Percentiles rank a stretch among this genome's conserved stretches.
Evolutionary conservation across 2,113 vertebrate species (phyloP).

Genomic region (Rhea americana): DNA sequence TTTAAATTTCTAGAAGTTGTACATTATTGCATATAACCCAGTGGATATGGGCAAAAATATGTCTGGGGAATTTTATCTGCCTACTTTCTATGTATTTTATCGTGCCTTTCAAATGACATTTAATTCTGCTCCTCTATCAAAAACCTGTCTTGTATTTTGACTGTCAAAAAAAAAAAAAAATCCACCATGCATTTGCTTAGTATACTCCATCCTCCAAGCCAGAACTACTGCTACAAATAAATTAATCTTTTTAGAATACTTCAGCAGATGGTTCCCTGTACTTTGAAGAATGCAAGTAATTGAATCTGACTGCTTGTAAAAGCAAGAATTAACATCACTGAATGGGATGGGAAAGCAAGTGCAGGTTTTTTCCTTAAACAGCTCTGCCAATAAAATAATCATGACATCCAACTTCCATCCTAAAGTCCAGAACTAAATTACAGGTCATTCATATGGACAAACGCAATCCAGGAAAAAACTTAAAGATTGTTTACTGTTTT

Average conservation of each 20-base stretch:
- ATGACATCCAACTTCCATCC: neutral
- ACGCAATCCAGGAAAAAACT: neutral
- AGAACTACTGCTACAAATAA: conserved; percentile 36
- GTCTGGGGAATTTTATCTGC: neutral
- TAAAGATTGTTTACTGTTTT: neutral
- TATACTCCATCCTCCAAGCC: neutral
- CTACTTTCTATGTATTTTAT: neutral
- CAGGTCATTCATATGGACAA: neutral
- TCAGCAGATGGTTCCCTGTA: conserved; percentile 32
- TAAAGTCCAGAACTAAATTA: neutral
- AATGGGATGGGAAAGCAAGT: neutral
- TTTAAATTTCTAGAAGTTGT: neutral
- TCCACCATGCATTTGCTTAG: neutral
- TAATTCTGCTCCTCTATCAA: neutral
- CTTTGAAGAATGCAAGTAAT: conserved; percentile 29
- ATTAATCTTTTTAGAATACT: conserved; percentile 35
- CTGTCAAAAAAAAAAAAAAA: neutral
- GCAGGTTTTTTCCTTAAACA: neutral
- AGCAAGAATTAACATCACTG: neutral
- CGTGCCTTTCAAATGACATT: neutral
- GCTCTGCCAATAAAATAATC: neutral
- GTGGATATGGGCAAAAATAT: neutral
- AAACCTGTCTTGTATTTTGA: neutral
- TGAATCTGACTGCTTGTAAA: conserved; percentile 21
- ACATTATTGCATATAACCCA: neutral